phyloP scores from a whole-genome alignment of 2,113 vertebrate genomes.

The Archocentrus centrarchus region DNA sequence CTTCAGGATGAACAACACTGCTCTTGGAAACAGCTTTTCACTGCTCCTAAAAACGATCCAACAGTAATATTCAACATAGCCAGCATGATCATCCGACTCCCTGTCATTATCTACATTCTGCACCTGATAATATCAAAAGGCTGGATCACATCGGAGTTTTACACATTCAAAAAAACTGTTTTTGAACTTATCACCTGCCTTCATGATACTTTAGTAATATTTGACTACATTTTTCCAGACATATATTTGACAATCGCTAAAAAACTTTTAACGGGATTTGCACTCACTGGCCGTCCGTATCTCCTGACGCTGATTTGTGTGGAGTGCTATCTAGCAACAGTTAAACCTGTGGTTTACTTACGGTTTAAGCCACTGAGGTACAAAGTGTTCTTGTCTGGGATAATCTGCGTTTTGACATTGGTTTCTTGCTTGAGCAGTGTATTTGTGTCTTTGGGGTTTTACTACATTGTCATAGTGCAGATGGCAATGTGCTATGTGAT shows the following conservation, averaged over 20 bases:
- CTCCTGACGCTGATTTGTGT: slow-evolving; percentile 22
- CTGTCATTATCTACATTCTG: slow-evolving; percentile 31
- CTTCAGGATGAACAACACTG: not conserved
- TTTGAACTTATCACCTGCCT: slow-evolving; percentile 13
- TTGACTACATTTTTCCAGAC: not conserved
- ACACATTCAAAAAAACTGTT: not conserved
- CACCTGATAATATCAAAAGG: slow-evolving; percentile 30
- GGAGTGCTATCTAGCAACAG: slow-evolving; percentile 26
- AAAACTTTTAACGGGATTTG: not conserved
- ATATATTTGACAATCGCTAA: fast-evolving
- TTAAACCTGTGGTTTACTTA: slow-evolving; percentile 32
- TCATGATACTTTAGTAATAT: not conserved
- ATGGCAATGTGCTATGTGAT: not conserved
- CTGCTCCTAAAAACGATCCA: not conserved
- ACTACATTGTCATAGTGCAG: not conserved
- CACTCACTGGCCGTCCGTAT: not conserved
- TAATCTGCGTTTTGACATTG: slow-evolving; percentile 17
- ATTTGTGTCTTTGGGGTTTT: fast-evolving
- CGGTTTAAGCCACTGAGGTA: slow-evolving; percentile 32
- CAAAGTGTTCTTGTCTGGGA: slow-evolving; percentile 10
- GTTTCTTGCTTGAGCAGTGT: fast-evolving
- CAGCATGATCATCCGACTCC: not conserved
- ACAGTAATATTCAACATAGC: fast-evolving
- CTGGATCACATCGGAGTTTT: slow-evolving; percentile 13
- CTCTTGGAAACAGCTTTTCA: not conserved